Evolutionary conservation across 1,140 invertebrate genomes (phyloP).

Genomic region (Drosophila ogumai): DNA sequence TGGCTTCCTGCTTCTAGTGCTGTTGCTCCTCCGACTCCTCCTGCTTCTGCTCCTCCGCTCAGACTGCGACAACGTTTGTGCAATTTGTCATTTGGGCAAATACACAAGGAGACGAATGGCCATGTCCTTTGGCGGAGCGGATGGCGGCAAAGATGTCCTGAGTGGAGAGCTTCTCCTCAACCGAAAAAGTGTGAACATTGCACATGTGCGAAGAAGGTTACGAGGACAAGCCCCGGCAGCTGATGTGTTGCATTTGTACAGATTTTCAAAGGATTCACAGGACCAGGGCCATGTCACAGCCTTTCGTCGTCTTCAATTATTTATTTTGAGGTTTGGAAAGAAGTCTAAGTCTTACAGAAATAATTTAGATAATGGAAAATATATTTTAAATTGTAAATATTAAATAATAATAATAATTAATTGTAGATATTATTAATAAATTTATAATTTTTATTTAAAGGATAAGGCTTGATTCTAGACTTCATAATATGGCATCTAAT

Average conservation of each 20-base stretch:
- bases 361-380: not conserved
- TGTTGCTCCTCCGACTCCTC: not conserved
- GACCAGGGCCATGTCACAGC: constrained; percentile 36
- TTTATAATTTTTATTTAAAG: too few species aligned
- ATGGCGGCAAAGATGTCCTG: constrained; percentile 6
- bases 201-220: constrained; percentile 38
- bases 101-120: constrained; percentile 72
- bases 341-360: not conserved
- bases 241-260: constrained; percentile 55
- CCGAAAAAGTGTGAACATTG: constrained; percentile 46
- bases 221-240: constrained; percentile 20
- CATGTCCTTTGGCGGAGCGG: constrained; percentile 33
- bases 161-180: constrained; percentile 1
- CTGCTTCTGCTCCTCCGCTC: constrained; percentile 3
- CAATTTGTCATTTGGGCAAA: constrained; percentile 81
- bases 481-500: too few species aligned
- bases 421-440: too few species aligned
- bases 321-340: not conserved
- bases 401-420: too few species aligned
- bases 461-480: too few species aligned
- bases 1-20: constrained; percentile 44
- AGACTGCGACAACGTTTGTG: constrained; percentile 55
- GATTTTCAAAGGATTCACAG: constrained; percentile 39
- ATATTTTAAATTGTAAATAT: too few species aligned
- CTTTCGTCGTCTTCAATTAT: constrained; percentile 19